Percentiles rank a stretch among this genome's conserved stretches.
Conservation (phyloP, 2,113 vertebrate species). For the Oceanodroma tethys region DNA sequence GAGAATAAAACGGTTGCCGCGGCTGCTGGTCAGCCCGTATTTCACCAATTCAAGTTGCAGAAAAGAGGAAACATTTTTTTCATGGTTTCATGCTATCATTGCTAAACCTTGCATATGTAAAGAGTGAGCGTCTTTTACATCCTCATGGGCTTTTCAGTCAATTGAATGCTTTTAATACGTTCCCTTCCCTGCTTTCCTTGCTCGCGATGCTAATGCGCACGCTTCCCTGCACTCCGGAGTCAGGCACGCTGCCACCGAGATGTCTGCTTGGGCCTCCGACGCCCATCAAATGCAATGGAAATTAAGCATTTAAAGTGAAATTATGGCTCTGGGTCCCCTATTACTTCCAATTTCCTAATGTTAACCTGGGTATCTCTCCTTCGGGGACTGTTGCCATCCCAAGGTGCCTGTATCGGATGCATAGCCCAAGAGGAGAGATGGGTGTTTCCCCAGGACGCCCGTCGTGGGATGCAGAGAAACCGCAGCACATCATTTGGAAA, state of each 20-base stretch:
- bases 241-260: not conserved
- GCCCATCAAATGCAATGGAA: not conserved
- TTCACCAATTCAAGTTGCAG: not conserved
- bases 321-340: not conserved
- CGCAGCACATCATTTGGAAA: accelerated
- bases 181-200: not conserved
- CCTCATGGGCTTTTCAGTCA: not conserved
- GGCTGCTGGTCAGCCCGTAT: not conserved
- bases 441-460: accelerated
- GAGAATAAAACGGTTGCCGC: not conserved
- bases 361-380: not conserved
- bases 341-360: not conserved
- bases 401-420: not conserved
- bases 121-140: not conserved
- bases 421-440: not conserved
- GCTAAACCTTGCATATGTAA: not conserved
- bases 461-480: not conserved
- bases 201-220: accelerated
- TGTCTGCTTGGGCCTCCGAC: not conserved
- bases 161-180: not conserved
- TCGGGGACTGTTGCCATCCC: not conserved
- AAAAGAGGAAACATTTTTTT: not conserved
- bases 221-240: accelerated
- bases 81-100: not conserved
- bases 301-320: not conserved